Evolutionary conservation across 2,888 invertebrate species (phyloP).

Genomic region (Trichacis sp.): DNA sequence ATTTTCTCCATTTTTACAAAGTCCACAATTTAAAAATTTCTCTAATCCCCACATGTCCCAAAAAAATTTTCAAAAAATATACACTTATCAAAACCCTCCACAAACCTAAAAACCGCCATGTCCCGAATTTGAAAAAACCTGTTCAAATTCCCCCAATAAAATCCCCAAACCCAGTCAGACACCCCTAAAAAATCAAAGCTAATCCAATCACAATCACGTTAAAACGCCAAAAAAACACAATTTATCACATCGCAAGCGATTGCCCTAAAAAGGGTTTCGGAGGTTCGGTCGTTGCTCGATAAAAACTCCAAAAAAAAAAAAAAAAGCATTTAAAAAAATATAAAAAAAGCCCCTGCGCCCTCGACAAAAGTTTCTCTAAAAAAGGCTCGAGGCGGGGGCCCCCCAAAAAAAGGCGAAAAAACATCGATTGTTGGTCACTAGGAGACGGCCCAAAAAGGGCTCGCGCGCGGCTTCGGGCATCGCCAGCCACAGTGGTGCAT

Average conservation of each 20-base stretch:
- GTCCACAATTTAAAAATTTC: too few species aligned
- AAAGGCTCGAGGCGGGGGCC: too few species aligned
- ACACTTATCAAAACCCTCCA: too few species aligned
- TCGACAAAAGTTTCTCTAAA: too few species aligned
- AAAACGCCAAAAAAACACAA: too few species aligned
- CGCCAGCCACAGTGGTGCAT: conserved; percentile 65
- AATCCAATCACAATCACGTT: conserved; percentile 1
- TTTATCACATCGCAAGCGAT: conserved; percentile 33
- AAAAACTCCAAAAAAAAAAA: not conserved
- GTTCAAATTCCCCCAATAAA: too few species aligned
- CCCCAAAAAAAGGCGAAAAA: too few species aligned
- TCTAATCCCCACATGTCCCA: too few species aligned
- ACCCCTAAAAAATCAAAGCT: not conserved
- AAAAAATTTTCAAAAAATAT: too few species aligned
- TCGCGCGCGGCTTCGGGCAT: conserved; percentile 56
- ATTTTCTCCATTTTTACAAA: too few species aligned
- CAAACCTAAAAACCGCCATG: too few species aligned
- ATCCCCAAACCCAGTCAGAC: not conserved
- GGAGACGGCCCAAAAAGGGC: conserved; percentile 52
- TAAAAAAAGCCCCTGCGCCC: conserved; percentile 15
- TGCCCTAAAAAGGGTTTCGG: conserved; percentile 40
- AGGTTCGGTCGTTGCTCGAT: conserved; percentile 27
- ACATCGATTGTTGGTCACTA: conserved; percentile 34
- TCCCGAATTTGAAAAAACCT: too few species aligned
- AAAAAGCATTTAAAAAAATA: not conserved